Percentiles rank a stretch among this genome's conserved stretches.
Conservation (phyloP, 2,113 vertebrate species). For the Pandion haliaetus region DNA sequence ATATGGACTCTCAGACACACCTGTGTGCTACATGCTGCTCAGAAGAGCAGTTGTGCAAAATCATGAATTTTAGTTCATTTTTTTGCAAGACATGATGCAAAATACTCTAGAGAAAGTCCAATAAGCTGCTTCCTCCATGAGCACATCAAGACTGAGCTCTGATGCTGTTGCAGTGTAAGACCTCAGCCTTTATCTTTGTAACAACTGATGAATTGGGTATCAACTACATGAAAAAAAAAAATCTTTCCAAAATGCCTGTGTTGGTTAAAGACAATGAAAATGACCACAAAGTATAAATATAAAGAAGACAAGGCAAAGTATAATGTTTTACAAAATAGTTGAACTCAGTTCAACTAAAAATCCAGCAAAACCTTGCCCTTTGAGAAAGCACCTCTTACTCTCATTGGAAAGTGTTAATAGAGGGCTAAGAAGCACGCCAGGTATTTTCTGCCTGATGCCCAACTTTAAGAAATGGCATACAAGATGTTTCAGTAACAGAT, state of each 20-base stretch:
- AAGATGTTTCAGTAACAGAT: neutral
- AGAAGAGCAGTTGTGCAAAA: neutral
- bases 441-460: neutral
- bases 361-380: neutral
- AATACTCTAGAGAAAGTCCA: neutral
- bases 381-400: neutral
- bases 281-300: neutral
- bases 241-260: neutral
- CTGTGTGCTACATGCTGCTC: neutral
- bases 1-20: neutral
- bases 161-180: neutral
- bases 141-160: neutral
- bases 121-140: neutral
- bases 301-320: neutral
- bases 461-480: neutral
- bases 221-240: neutral
- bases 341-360: neutral
- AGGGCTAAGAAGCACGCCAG: neutral
- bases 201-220: neutral
- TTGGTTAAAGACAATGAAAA: neutral
- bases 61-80: neutral
- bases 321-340: neutral
- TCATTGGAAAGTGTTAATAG: neutral
- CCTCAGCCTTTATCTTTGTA: neutral
- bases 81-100: neutral